Conservation (phyloP, 2,888 invertebrate genomes). For the Diarsia mendica region DNA sequence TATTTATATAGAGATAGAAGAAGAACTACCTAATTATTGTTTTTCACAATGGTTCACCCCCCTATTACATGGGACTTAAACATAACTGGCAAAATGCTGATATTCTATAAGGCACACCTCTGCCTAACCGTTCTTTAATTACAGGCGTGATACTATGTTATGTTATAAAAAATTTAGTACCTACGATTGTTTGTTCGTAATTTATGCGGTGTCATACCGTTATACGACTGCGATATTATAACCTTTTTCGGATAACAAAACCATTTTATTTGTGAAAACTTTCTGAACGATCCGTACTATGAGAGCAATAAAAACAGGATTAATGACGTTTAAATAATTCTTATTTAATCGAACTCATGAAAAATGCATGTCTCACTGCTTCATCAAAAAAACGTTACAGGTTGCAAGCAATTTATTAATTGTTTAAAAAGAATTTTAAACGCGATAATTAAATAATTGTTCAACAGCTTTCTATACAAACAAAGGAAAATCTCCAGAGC, state of each 20-base stretch:
- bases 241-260: neutral
- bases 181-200: neutral
- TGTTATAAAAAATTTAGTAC: too few species aligned
- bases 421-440: neutral
- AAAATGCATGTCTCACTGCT: neutral
- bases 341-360: constrained; percentile 12
- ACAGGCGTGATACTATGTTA: too few species aligned
- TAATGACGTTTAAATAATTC: neutral
- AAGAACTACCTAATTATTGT: too few species aligned
- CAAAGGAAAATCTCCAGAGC: neutral
- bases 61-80: too few species aligned
- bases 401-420: neutral
- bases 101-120: too few species aligned
- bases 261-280: neutral
- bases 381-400: neutral
- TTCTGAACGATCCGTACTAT: neutral
- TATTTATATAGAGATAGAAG: too few species aligned
- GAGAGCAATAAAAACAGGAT: neutral
- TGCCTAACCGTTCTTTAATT: too few species aligned
- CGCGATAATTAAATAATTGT: constrained; percentile 2
- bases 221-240: neutral
- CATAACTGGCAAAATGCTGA: too few species aligned
- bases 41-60: too few species aligned
- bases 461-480: constrained; percentile 19
- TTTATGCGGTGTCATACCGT: neutral